Conservation (phyloP, 2,797 vertebrate genomes). For the Linurgus olivaceus region DNA sequence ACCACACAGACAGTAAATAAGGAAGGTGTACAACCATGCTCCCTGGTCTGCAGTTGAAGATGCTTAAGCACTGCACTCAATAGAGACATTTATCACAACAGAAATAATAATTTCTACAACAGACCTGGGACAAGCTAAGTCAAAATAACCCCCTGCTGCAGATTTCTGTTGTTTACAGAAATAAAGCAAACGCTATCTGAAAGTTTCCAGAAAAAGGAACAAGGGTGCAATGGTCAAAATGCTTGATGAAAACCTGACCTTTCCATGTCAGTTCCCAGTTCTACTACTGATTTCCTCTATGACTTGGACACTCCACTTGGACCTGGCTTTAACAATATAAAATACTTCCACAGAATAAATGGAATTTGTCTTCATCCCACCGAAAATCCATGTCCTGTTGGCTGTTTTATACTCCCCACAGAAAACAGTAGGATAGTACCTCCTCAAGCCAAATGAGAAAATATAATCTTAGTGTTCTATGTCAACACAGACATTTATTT, state of each 20-base stretch:
- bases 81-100: not conserved
- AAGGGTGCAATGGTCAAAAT: not conserved
- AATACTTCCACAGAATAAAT: not conserved
- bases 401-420: not conserved
- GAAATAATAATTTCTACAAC: not conserved
- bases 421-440: not conserved
- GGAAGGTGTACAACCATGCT: not conserved
- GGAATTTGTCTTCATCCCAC: not conserved
- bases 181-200: not conserved
- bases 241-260: not conserved
- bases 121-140: not conserved
- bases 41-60: not conserved
- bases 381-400: not conserved
- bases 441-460: not conserved
- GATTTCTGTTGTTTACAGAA: not conserved
- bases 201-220: not conserved
- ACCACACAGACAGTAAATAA: not conserved
- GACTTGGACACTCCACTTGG: not conserved
- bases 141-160: not conserved
- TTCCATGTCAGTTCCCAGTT: not conserved
- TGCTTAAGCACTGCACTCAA: not conserved
- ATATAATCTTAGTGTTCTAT: not conserved
- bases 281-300: not conserved
- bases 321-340: not conserved
- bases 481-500: not conserved